Conservation (phyloP, 2,888 invertebrate species). For the Tipula helvola region DNA sequence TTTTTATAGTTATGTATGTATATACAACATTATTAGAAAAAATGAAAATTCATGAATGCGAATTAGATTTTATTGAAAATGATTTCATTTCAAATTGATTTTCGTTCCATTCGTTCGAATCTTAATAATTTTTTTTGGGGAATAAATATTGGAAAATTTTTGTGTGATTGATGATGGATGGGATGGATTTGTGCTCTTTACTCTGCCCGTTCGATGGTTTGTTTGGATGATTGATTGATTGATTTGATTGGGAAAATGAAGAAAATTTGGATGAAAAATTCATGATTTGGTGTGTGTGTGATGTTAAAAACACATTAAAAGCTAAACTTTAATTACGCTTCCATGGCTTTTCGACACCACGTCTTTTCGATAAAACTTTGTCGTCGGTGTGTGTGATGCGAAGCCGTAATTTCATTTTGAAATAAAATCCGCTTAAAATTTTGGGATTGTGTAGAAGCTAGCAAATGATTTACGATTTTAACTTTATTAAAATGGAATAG, state of each 20-base stretch:
- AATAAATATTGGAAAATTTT: background rate
- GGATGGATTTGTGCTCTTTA: background rate
- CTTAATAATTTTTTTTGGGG: background rate
- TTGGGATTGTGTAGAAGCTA: background rate
- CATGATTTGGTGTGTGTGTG: background rate
- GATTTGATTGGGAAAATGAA: background rate
- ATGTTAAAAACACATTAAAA: background rate
- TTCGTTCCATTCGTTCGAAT: background rate
- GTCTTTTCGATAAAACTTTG: background rate
- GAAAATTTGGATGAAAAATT: background rate
- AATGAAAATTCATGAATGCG: constrained; percentile 4
- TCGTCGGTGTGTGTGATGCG: background rate
- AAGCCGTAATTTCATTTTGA: background rate
- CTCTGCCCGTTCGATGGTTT: background rate
- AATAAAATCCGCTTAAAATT: background rate
- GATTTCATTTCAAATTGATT: constrained; percentile 4
- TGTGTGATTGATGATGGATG: background rate
- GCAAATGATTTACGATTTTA: background rate
- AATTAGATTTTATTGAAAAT: constrained; percentile 4
- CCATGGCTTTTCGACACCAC: background rate
- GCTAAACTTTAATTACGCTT: background rate
- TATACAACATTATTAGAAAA: background rate
- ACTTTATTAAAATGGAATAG: background rate
- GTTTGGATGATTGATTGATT: background rate
- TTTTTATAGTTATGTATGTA: background rate